Percentiles rank a stretch among this genome's conserved stretches.
phyloP scores from a whole-genome alignment of 2,888 invertebrate genomes.

The Thelaira solivaga region DNA sequence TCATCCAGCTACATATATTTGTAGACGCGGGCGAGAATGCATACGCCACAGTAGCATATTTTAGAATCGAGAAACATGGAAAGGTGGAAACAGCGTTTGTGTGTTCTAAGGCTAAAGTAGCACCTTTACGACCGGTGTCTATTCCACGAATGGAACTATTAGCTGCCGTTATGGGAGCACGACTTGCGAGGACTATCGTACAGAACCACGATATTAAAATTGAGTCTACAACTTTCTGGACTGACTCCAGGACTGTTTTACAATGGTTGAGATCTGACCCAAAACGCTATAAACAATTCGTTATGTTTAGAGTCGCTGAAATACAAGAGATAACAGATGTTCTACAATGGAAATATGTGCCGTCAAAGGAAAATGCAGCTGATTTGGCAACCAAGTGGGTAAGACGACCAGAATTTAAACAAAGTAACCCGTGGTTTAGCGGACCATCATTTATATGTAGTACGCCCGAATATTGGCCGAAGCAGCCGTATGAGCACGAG shows the following conservation, averaged over 20 bases:
- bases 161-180: conserved; percentile 63
- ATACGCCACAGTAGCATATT: conserved; percentile 63
- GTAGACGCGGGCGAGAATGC: conserved; percentile 59
- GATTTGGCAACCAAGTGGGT: not conserved
- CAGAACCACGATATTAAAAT: not conserved
- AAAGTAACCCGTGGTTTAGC: not conserved
- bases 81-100: conserved; percentile 46
- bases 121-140: conserved; percentile 63
- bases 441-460: not conserved
- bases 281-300: conserved; percentile 59
- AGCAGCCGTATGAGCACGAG: too few species aligned
- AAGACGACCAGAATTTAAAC: not conserved
- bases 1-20: conserved; percentile 39
- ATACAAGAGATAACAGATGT: not conserved
- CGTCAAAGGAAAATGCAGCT: not conserved
- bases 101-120: conserved; percentile 64
- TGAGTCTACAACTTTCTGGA: conserved; percentile 54
- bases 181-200: conserved; percentile 20
- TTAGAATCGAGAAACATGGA: conserved; percentile 40
- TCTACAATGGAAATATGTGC: not conserved
- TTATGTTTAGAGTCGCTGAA: conserved; percentile 56
- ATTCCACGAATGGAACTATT: conserved; percentile 64
- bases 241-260: conserved; percentile 66
- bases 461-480: not conserved
- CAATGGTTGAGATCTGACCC: conserved; percentile 64